Evolutionary conservation across 2,888 invertebrate genomes (phyloP).

Genomic region (Adineta ricciae): DNA sequence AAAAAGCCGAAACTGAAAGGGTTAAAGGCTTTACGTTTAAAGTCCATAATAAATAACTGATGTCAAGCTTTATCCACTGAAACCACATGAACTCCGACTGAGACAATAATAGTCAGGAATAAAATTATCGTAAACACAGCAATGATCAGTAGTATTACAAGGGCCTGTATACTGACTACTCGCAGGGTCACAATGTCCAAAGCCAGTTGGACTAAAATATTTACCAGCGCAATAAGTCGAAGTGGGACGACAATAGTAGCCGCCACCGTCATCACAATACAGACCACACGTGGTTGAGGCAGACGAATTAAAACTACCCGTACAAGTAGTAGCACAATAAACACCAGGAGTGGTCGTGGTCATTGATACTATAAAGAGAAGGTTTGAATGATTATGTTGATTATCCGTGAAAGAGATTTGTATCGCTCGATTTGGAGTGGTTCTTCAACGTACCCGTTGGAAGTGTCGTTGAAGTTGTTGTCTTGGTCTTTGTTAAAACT

Average conservation of each 20-base stretch:
- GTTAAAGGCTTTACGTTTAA: no score
- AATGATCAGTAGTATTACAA: background rate
- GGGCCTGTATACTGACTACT: background rate
- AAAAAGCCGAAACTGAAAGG: no score
- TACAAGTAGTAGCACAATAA: background rate
- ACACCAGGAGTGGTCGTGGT: background rate
- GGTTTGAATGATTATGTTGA: background rate
- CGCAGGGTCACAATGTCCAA: background rate
- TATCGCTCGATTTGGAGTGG: no score
- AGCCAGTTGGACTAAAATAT: background rate
- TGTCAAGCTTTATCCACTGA: background rate
- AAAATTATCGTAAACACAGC: background rate
- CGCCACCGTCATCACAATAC: background rate
- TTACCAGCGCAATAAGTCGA: background rate
- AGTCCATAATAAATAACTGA: no score
- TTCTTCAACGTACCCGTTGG: no score
- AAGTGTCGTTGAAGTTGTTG: no score
- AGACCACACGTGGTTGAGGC: background rate
- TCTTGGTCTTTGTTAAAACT: no score
- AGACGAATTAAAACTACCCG: background rate
- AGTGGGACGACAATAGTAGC: background rate
- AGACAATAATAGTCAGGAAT: background rate
- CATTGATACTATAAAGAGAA: background rate
- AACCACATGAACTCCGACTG: background rate
- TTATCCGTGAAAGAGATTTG: no score